These are phyloP conservation scores for Phalacrocorax aristotelis DNA, from an alignment of 2,113 vertebrate genomes.

Conservation along the genomic window DNA sequence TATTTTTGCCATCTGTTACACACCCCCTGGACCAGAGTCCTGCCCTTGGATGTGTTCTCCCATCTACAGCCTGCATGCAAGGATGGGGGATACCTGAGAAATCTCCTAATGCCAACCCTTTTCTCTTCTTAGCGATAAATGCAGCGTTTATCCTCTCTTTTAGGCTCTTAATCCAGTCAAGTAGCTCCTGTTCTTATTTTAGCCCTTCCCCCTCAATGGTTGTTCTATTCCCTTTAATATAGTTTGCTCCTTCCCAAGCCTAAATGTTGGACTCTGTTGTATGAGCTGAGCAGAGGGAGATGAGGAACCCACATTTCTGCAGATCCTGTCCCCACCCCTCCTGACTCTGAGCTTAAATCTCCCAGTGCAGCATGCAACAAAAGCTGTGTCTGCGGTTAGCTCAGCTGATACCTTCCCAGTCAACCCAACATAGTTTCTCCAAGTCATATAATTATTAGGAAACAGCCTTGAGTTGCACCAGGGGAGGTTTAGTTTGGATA, in stretches of 20 bases:
- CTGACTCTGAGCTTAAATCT: neutral
- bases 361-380: neutral
- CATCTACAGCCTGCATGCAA: neutral
- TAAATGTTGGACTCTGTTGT: neutral
- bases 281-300: fast-evolving
- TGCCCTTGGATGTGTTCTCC: neutral
- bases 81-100: neutral
- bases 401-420: neutral
- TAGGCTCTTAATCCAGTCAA: neutral
- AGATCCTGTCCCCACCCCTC: neutral
- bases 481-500: too few species aligned
- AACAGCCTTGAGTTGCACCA: neutral
- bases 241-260: neutral
- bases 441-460: neutral
- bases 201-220: neutral
- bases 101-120: neutral
- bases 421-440: neutral
- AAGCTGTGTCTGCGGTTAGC: neutral
- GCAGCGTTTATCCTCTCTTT: neutral
- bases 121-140: neutral
- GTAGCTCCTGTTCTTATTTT: neutral
- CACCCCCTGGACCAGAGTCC: too few species aligned
- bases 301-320: neutral
- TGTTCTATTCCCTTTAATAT: neutral
- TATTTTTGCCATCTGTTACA: neutral